Base-by-base conservation (phyloP, 2,888 invertebrate genomes). In the Abrostola triplasia region DNA sequence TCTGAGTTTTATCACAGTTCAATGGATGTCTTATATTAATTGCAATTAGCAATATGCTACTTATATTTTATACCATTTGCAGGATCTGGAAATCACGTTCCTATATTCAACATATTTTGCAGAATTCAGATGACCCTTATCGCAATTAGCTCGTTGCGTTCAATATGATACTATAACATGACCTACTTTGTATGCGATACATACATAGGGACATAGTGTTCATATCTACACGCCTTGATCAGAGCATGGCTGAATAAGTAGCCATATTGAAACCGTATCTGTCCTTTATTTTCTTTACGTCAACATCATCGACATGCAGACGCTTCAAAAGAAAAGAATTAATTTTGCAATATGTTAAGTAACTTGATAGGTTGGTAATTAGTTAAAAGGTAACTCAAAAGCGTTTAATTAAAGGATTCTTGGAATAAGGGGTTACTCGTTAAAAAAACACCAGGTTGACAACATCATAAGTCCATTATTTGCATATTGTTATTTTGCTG, bases 151-250 rank as follows among this genome's bases (percentile, higher is more conserved):
- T 40, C 53, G 57, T 56, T 42, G 37, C 44, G 36, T 59, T 48
- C 55, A 53, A 58, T 60, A 13, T 41, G 38, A 42, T 64, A 41
- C 24, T 53, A 64, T 50, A 66, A 59, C 62, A 62, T 71, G 67
- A 64, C 67, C 64, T 63, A 76, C 54, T 67, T 76, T 36, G 49
- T 10, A 38, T 58, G 47, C 50, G 53, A 42, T 61, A 40, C 41
- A 35, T 56, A 51, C 44, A 52, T n/a, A n/a, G n/a, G n/a, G 12
- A 42, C 36, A 36, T 24, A 24, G 24, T 51, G 36, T 53, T 49
- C 47, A 64, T 58, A 55, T 54, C 65, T 51, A 72, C 44, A 47
- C 24, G 42, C 35, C 56, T 57, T 11, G 59, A 71, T 64, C 56
- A 53, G 51, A 54, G 48, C 49, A 50, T 56, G 55, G 12, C 56